Percentiles rank a stretch among this genome's conserved stretches.
Evolutionary conservation across 1,140 invertebrate genomes (phyloP).

Genomic region (Diorhabda elongata): DNA sequence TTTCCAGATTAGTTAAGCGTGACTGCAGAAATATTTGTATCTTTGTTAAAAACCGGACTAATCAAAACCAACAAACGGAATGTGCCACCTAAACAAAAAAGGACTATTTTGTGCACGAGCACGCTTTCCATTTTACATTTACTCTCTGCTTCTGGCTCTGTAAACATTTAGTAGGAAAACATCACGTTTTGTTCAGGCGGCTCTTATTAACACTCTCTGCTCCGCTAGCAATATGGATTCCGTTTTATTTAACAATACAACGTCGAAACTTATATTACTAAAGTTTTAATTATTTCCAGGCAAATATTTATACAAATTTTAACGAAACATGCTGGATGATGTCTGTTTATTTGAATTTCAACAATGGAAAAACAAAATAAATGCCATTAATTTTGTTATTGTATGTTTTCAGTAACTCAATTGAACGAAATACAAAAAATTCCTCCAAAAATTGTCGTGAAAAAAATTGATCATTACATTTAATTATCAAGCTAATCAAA

Average conservation of each 20-base stretch:
- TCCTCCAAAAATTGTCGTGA: too few species aligned
- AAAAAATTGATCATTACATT: too few species aligned
- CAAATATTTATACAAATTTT: not conserved
- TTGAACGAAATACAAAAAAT: too few species aligned
- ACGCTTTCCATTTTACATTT: constrained; percentile 2
- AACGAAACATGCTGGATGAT: too few species aligned
- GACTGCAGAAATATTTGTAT: not conserved
- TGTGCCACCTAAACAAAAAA: constrained; percentile 2
- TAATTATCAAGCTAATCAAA: too few species aligned
- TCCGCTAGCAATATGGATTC: constrained; percentile 1
- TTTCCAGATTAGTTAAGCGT: too few species aligned
- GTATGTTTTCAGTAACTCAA: too few species aligned
- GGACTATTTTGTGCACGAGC: constrained; percentile 1
- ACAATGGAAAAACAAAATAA: too few species aligned
- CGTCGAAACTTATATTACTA: not conserved
- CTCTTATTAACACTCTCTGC: not conserved
- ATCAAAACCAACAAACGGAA: constrained; percentile 2
- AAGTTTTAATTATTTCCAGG: not conserved
- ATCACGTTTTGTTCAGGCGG: constrained; percentile 1
- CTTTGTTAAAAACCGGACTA: not conserved
- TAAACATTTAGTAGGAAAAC: constrained; percentile 2
- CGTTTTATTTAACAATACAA: constrained; percentile 1
- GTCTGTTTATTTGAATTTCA: too few species aligned
- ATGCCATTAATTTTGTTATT: too few species aligned
- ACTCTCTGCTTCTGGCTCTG: constrained; percentile 1